phyloP scores from a whole-genome alignment of 2,797 vertebrate genomes.

The Carapus acus region DNA sequence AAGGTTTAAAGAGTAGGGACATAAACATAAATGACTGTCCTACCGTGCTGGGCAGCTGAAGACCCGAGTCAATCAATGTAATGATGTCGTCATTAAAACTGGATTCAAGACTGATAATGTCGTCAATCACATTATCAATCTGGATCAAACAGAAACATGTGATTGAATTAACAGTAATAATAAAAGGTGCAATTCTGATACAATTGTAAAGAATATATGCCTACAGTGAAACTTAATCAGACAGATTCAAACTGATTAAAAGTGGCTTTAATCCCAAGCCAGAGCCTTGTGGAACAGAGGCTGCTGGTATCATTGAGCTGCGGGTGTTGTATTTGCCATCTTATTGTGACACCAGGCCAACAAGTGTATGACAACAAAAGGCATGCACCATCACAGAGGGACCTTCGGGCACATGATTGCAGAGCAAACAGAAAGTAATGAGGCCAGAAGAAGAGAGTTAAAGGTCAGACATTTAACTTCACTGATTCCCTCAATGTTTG shows the following conservation, averaged over 20 bases:
- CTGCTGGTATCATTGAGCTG: slow-evolving; percentile 46
- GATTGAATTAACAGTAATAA: not conserved
- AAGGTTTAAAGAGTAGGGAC: slow-evolving; percentile 8
- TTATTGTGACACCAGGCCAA: slow-evolving; percentile 62
- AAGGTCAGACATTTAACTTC: slow-evolving; percentile 39
- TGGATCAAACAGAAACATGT: slow-evolving; percentile 46
- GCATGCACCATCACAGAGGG: slow-evolving; percentile 43
- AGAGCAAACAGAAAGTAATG: slow-evolving; percentile 60
- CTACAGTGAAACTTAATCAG: slow-evolving; percentile 7
- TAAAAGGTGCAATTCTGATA: too few relatives aligned
- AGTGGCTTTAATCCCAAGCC: slow-evolving; percentile 29
- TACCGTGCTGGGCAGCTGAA: slow-evolving; percentile 87
- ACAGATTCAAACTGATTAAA: not conserved
- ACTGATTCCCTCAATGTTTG: slow-evolving; percentile 10
- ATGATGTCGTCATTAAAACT: slow-evolving; percentile 93
- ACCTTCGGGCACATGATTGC: slow-evolving; percentile 22
- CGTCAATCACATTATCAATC: slow-evolving; percentile 91
- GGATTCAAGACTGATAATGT: slow-evolving; percentile 94
- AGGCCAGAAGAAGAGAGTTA: slow-evolving; percentile 42
- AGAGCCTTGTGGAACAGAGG: slow-evolving; percentile 14
- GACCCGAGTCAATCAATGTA: slow-evolving; percentile 80
- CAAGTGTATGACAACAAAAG: slow-evolving; percentile 42
- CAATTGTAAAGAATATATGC: not conserved
- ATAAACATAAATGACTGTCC: slow-evolving; percentile 29
- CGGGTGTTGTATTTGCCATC: slow-evolving; percentile 63